These are phyloP conservation scores for Eupristina koningsbergeri DNA, from an alignment of 1,140 invertebrate genomes.

Conservation along the genomic window DNA sequence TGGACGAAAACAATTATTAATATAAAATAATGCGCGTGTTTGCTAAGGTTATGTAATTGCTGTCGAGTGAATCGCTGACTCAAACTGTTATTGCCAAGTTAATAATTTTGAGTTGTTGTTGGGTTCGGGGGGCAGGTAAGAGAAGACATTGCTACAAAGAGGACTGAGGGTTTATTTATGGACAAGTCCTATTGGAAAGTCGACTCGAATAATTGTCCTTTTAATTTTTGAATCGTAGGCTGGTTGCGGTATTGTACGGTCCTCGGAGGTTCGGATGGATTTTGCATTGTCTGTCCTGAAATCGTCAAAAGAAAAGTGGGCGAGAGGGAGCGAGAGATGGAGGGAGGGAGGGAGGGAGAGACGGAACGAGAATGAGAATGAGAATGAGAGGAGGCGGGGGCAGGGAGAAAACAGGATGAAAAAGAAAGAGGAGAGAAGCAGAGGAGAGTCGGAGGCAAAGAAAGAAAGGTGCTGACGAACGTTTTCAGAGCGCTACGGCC, in stretches of 20 bases:
- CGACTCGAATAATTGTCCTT: slow-evolving; percentile 26
- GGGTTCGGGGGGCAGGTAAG: neutral
- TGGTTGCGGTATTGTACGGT: neutral
- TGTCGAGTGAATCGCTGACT: neutral
- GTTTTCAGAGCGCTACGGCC: slow-evolving; percentile 61
- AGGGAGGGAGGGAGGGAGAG: too few relatives aligned
- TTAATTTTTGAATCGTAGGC: slow-evolving; percentile 28
- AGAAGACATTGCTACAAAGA: neutral
- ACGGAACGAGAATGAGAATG: too few relatives aligned
- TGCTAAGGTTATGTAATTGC: neutral
- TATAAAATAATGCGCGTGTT: neutral
- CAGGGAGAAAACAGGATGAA: slow-evolving; percentile 48
- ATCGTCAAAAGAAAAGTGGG: slow-evolving; percentile 32
- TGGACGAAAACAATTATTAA: neutral
- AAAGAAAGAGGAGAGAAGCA: slow-evolving; percentile 37
- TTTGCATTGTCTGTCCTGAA: slow-evolving; percentile 27
- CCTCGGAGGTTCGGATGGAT: slow-evolving; percentile 7
- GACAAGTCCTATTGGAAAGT: slow-evolving; percentile 18
- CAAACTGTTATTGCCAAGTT: neutral
- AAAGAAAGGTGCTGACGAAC: slow-evolving; percentile 54
- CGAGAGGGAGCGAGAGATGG: slow-evolving; percentile 18
- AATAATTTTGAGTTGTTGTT: neutral
- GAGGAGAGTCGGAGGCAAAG: slow-evolving; percentile 22
- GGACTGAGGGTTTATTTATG: neutral
- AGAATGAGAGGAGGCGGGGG: neutral